Percentiles rank a stretch among this genome's conserved stretches.
Conservation (phyloP, 2,888 invertebrate species). For the Chalcosyrphus nemorum region DNA sequence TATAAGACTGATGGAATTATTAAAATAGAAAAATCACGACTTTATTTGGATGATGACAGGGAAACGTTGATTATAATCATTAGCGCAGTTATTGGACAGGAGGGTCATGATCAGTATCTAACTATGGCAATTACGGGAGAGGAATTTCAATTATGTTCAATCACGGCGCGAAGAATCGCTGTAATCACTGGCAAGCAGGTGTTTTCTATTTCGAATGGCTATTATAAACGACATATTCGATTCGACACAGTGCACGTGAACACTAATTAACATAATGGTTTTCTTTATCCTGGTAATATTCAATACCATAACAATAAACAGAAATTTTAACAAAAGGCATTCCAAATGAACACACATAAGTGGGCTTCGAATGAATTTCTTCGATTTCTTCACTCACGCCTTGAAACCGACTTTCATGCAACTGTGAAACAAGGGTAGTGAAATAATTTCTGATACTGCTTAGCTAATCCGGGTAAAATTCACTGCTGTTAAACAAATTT, state of each 20-base stretch:
- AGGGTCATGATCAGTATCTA: conserved; percentile 72
- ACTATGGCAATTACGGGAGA: conserved; percentile 63
- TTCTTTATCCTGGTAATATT: not conserved
- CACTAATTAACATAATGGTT: not conserved
- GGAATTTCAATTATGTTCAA: conserved; percentile 68
- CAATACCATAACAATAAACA: too few relatives aligned
- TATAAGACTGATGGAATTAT: conserved; percentile 60
- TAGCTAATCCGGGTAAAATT: too few relatives aligned
- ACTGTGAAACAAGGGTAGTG: too few relatives aligned
- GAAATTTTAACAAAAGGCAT: too few relatives aligned
- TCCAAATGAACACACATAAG: too few relatives aligned
- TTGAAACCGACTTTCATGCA: too few relatives aligned
- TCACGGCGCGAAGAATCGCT: conserved; percentile 51
- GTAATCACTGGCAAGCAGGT: conserved; percentile 47
- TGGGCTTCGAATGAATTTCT: too few relatives aligned
- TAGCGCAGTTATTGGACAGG: conserved; percentile 66
- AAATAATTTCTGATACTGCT: too few relatives aligned
- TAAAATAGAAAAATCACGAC: conserved; percentile 72
- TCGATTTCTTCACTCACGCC: too few relatives aligned
- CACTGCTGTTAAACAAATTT: too few relatives aligned
- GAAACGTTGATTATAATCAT: conserved; percentile 64
- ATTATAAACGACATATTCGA: not conserved
- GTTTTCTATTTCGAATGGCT: conserved; percentile 15
- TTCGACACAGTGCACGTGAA: not conserved
- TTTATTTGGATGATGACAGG: conserved; percentile 73